Conservation (phyloP, 2,888 invertebrate genomes). For the Apantesis nais region DNA sequence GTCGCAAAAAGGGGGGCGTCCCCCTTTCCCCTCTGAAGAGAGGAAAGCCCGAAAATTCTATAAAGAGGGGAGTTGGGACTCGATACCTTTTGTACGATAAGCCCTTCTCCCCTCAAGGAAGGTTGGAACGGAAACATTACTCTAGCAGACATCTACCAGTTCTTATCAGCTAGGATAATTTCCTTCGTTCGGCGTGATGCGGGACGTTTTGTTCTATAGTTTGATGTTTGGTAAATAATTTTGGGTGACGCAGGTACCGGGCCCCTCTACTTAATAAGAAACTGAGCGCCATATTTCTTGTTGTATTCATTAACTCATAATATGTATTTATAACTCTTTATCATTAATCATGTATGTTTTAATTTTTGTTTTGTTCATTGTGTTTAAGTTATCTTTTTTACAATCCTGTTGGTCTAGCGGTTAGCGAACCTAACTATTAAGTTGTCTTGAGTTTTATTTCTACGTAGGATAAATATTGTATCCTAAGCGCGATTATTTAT, state of each 20-base stretch:
- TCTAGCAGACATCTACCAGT: constrained; percentile 77
- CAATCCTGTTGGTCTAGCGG: no score
- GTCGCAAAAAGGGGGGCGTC: constrained; percentile 81
- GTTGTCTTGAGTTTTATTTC: no score
- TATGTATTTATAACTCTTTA: not conserved
- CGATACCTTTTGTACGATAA: constrained; percentile 83
- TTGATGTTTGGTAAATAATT: constrained; percentile 46
- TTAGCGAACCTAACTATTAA: no score
- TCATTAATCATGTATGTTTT: not conserved
- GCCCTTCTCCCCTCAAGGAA: constrained; percentile 62
- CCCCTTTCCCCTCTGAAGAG: constrained; percentile 58
- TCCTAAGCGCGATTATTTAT: not conserved
- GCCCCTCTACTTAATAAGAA: not conserved
- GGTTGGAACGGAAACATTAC: constrained; percentile 73
- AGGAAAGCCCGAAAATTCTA: constrained; percentile 81
- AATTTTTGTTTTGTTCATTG: not conserved
- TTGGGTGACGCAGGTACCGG: constrained; percentile 21
- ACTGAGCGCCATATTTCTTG: not conserved
- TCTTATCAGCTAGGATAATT: constrained; percentile 80
- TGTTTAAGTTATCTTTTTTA: not conserved
- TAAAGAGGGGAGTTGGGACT: constrained; percentile 75
- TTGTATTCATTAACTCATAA: not conserved
- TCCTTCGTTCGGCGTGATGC: constrained; percentile 69
- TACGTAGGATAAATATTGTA: not conserved
- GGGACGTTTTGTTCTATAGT: constrained; percentile 52